Evolutionary conservation across 1,140 invertebrate genomes (phyloP).

Genomic region (Zaprionus tsacasi): DNA sequence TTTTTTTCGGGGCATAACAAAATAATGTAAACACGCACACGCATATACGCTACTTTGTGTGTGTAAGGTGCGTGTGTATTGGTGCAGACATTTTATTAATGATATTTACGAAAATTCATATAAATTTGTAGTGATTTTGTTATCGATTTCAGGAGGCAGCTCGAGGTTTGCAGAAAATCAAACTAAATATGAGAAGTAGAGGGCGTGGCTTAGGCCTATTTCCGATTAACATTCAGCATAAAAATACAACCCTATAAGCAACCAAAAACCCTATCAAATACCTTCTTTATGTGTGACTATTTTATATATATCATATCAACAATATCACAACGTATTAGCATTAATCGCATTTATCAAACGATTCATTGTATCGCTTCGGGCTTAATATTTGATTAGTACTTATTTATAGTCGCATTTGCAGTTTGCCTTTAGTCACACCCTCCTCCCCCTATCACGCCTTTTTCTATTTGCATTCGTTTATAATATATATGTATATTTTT

Average conservation of each 20-base stretch:
- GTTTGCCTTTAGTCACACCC: not conserved
- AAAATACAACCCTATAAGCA: not conserved
- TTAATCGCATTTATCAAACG: constrained; percentile 7
- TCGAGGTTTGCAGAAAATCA: not conserved
- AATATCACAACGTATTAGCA: not conserved
- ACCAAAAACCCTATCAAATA: not conserved
- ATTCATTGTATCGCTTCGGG: constrained; percentile 3
- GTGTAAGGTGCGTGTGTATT: constrained; percentile 11
- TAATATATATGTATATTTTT: constrained; percentile 37
- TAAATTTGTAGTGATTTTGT: not conserved
- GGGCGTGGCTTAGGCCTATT: too few species aligned
- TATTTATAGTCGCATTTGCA: constrained; percentile 5
- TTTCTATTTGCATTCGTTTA: constrained; percentile 1
- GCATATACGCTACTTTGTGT: constrained; percentile 1
- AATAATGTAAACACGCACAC: constrained; percentile 9
- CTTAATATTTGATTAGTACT: constrained; percentile 31
- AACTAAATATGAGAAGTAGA: too few species aligned
- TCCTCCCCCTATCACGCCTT: not conserved
- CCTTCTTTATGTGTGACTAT: not conserved
- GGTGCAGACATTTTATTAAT: constrained; percentile 23
- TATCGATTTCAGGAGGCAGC: not conserved
- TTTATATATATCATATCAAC: not conserved
- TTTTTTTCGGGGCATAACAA: constrained; percentile 28
- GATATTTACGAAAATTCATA: constrained; percentile 3
- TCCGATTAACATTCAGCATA: too few species aligned